Evolutionary conservation across 23 tunicate genomes (phyloP).

Genomic region (Phallusia fumigata): DNA sequence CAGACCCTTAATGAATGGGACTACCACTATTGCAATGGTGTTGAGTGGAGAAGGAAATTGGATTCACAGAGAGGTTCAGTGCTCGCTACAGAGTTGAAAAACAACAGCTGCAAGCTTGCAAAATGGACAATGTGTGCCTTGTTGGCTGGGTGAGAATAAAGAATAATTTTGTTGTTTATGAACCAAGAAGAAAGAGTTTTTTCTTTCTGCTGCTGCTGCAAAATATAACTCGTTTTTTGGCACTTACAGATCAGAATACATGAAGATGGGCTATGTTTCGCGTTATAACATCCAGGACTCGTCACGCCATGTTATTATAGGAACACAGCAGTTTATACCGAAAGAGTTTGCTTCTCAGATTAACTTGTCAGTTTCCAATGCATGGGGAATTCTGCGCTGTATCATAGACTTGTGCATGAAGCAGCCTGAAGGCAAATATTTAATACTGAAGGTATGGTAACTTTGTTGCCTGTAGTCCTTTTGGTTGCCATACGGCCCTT

Average conservation of each 20-base stretch:
- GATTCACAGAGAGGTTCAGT: slow-evolving; percentile 97
- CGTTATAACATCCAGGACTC: slow-evolving; percentile 88
- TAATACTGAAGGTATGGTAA: slow-evolving; percentile 70
- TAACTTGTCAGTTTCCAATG: slow-evolving; percentile 79
- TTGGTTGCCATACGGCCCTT: too few species aligned
- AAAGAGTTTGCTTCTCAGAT: slow-evolving; percentile 95
- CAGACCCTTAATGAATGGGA: slow-evolving; percentile 99
- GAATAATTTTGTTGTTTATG: too few species aligned
- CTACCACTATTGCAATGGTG: slow-evolving; percentile 80
- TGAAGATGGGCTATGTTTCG: slow-evolving; percentile 96
- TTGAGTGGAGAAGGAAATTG: slow-evolving; percentile 95
- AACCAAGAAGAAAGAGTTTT: too few species aligned
- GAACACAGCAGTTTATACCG: slow-evolving; percentile 94
- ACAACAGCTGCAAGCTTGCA: slow-evolving; percentile 95
- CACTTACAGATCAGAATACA: slow-evolving; percentile 78
- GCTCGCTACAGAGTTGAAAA: slow-evolving; percentile 95
- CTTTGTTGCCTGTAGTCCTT: too few species aligned
- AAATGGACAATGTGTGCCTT: slow-evolving; percentile 96
- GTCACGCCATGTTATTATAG: slow-evolving; percentile 68
- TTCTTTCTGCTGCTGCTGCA: too few species aligned
- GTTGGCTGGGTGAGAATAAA: slow-evolving; percentile 88
- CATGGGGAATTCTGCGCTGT: slow-evolving; percentile 96
- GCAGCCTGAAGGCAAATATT: slow-evolving; percentile 91
- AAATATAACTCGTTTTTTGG: too few species aligned
- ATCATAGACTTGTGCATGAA: slow-evolving; percentile 95